Evolutionary conservation across 2,888 invertebrate genomes (phyloP).

Genomic region (Flabesymbios commensalis): DNA sequence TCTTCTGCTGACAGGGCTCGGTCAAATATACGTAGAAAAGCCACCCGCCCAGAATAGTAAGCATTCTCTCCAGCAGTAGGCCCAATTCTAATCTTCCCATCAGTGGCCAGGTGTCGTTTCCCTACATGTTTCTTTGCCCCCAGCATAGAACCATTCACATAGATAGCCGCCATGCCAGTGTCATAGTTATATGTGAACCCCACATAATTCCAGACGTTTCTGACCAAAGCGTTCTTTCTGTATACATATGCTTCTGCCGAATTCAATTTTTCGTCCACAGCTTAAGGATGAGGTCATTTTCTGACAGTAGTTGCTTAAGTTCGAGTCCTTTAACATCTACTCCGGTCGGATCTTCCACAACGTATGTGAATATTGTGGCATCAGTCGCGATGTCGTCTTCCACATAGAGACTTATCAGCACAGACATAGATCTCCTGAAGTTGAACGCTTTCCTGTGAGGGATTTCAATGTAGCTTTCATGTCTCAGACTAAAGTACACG

Average conservation of each 20-base stretch:
- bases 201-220: slow-evolving; percentile 16
- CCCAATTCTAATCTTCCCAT: slow-evolving; percentile 14
- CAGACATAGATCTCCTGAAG: slow-evolving; percentile 8
- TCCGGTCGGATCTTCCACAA: no score
- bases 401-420: slow-evolving; percentile 10
- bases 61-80: not conserved
- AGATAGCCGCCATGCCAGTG: slow-evolving; percentile 4
- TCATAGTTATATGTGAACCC: slow-evolving; percentile 15
- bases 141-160: slow-evolving; percentile 2
- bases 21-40: slow-evolving; percentile 21
- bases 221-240: no score
- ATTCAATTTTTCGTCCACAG: no score
- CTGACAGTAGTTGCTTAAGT: no score
- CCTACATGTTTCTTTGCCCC: not conserved
- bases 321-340: no score
- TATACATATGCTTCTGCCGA: no score
- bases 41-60: slow-evolving; percentile 14
- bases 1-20: slow-evolving; percentile 3
- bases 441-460: slow-evolving; percentile 1
- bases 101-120: slow-evolving; percentile 8
- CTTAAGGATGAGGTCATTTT: no score
- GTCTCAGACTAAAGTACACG: not conserved
- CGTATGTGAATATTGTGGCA: no score
- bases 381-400: no score
- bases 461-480: not conserved